phyloP scores from a whole-genome alignment of 2,113 vertebrate species.

The Myotis lucifugus region DNA sequence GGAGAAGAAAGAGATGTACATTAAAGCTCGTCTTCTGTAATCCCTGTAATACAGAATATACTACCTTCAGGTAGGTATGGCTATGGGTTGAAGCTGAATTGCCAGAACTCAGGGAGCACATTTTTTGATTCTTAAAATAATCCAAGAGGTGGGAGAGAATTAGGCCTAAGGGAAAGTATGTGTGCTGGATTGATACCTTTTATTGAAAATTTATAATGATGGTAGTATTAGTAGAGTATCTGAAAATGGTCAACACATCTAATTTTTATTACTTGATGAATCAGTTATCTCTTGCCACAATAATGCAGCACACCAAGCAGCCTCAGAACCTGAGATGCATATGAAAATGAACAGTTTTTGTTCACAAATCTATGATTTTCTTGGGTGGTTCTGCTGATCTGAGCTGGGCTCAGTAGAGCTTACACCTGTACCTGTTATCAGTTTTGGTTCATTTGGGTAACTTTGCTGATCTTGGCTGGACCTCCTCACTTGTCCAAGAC shows the following conservation, averaged over 20 bases:
- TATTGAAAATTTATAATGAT: neutral
- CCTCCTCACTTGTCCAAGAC: neutral
- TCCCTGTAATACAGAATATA: neutral
- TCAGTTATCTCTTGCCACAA: neutral
- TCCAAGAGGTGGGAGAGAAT: constrained; percentile 1
- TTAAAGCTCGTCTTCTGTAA: neutral
- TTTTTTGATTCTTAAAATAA: neutral
- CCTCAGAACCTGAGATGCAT: neutral
- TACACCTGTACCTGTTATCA: neutral
- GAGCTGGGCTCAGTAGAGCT: neutral
- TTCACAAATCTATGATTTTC: neutral
- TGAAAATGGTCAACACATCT: neutral
- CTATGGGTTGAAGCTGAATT: neutral
- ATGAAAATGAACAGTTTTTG: neutral
- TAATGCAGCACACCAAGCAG: neutral
- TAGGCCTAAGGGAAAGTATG: neutral
- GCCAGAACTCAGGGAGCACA: neutral
- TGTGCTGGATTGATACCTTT: neutral
- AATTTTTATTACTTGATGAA: neutral
- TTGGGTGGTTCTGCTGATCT: neutral
- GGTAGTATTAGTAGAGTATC: neutral
- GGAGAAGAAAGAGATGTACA: neutral
- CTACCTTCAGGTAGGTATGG: neutral
- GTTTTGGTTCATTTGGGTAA: neutral
- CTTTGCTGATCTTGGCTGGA: neutral